phyloP scores from a whole-genome alignment of 2,113 vertebrate species.

The Grus americana region DNA sequence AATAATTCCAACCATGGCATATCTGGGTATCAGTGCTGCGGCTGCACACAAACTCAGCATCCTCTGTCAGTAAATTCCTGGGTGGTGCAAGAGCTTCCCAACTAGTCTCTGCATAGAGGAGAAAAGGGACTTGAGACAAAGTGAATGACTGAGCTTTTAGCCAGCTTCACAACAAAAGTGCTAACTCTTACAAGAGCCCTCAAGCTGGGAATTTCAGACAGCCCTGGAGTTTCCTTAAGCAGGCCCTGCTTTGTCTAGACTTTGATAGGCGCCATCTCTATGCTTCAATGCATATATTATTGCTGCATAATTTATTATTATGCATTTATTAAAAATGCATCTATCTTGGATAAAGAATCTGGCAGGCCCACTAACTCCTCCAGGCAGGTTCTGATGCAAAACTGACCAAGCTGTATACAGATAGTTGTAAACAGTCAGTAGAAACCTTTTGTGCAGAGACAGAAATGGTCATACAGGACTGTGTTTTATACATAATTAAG shows the following conservation, averaged over 20 bases:
- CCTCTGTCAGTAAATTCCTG: not conserved
- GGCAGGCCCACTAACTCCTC: not conserved
- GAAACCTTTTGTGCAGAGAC: not conserved
- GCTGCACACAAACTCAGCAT: not conserved
- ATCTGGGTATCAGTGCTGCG: not conserved
- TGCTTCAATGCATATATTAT: not conserved
- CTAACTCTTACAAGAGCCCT: not conserved
- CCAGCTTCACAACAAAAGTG: not conserved
- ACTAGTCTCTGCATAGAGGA: not conserved
- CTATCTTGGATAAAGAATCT: not conserved
- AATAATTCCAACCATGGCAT: accelerated
- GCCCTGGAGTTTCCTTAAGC: not conserved
- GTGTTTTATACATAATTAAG: not conserved
- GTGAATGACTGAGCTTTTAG: not conserved
- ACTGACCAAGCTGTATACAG: not conserved
- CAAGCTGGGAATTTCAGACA: not conserved
- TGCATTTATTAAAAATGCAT: not conserved
- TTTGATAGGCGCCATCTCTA: not conserved
- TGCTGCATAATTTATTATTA: not conserved
- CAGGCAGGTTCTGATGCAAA: not conserved
- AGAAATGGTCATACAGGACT: not conserved
- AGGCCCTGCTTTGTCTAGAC: not conserved
- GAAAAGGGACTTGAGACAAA: not conserved
- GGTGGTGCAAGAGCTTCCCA: not conserved
- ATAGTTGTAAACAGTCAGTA: not conserved